Evolutionary conservation across 2,888 invertebrate genomes (phyloP), one percentile per base, ranked within the genome.

Genomic region (Amphimallon solstitiale): DNA sequence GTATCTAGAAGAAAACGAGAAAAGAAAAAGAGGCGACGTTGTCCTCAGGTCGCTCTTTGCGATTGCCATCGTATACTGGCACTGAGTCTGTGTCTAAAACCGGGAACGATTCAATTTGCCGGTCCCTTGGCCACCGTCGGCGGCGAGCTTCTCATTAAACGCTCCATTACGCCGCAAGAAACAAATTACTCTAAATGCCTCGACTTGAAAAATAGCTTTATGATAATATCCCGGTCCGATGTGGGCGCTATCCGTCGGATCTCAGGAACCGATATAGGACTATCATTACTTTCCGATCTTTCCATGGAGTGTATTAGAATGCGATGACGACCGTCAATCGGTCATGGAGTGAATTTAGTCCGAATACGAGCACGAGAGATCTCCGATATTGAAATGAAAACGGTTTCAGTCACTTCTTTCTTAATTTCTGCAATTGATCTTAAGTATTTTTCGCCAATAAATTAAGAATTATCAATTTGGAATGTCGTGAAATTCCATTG

Each of bases 131-230:
- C 80, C 81, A 81, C 80, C 79, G 75, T 72, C 77, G 79, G 78
- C 79, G 80, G 81, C 80, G 79, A 79, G 76, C 79, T 79, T 76
- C 81, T 82, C 81, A 82, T 83, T 83, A 82, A 80, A 82, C 80
- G 83, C 77, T 80, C 82, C 82, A 83, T 83, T 83, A 82, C 82
- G 78, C 78, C 77, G 76, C 79, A 79, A 80, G 81, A 81, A 81
- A 82, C 82, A 82, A 83, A 82, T 81, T 81, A 79, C 81, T 79
- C 77, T 79, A 79, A 80, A 81, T 78, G 79, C 74, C 75, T 74
- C 71, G 29, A 73, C 75, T 75, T 78, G 78, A 79, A 77, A 78
- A 78, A 79, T 79, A 74, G 76, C 77, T 74, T 78, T 77, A 79
- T 78, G 78, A 78, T 78, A 78, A 79, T 78, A 78, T 76, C 63